Evolutionary conservation across 2,797 vertebrate species (phyloP).

Genomic region (Rhyacichthys aspro): DNA sequence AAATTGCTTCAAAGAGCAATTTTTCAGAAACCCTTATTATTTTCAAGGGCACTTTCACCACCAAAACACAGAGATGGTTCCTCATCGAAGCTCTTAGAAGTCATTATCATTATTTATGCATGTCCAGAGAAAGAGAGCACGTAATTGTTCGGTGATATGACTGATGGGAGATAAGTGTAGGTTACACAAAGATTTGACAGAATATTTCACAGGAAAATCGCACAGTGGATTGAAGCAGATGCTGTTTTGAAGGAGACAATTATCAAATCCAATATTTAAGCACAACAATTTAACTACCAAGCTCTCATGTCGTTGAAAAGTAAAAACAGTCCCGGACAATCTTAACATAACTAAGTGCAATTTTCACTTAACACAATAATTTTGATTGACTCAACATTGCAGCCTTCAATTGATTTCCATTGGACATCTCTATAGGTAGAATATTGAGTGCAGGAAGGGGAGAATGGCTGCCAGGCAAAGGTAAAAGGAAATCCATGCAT

Average conservation of each 20-base stretch:
- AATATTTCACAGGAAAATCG: conserved; percentile 34
- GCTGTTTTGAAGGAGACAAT: conserved; percentile 11
- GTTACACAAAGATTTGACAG: conserved; percentile 29
- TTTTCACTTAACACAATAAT: conserved; percentile 42
- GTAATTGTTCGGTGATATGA: conserved; percentile 54
- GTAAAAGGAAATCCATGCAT: conserved; percentile 72
- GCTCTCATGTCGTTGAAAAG: too few species aligned
- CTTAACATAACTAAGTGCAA: too few species aligned
- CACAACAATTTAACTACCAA: too few species aligned
- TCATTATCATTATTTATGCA: conserved; percentile 80
- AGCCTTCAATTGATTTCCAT: conserved; percentile 55
- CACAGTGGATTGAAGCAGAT: conserved; percentile 17
- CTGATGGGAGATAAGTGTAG: conserved; percentile 32
- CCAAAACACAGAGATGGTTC: conserved; percentile 62
- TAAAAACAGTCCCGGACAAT: background rate
- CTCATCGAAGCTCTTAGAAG: conserved; percentile 62
- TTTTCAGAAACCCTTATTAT: conserved; percentile 71
- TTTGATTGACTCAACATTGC: conserved; percentile 44
- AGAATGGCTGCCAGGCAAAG: conserved; percentile 52
- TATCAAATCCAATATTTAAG: too few species aligned
- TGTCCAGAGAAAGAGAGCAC: conserved; percentile 48
- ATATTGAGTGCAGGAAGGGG: conserved; percentile 49
- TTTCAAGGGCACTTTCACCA: conserved; percentile 75
- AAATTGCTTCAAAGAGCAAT: conserved; percentile 68
- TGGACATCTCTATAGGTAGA: conserved; percentile 52